These are phyloP conservation scores for Barypeithes pellucidus DNA, from an alignment of 2,888 invertebrate genomes.

Conservation along the genomic window DNA sequence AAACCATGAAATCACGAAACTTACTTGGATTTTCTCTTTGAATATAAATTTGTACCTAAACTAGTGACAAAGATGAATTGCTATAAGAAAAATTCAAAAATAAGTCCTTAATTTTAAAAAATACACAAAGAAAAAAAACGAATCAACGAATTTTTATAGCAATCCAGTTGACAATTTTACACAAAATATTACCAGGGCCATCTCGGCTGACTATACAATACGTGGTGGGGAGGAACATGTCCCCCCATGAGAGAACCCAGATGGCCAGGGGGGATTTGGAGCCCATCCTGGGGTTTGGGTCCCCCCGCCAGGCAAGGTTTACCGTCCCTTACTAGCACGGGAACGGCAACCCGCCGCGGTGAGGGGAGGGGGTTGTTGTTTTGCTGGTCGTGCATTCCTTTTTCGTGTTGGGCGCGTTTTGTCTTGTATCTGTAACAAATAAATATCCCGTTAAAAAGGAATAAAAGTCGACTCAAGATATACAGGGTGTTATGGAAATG, in stretches of 20 bases:
- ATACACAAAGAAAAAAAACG: not conserved
- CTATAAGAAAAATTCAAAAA: conserved; percentile 21
- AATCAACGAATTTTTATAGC: not conserved
- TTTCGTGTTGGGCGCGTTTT: conserved; percentile 97
- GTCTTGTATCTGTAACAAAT: conserved; percentile 86
- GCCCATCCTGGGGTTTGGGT: conserved; percentile 65
- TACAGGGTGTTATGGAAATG: too few species aligned
- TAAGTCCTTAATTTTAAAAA: not conserved
- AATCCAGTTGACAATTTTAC: not conserved
- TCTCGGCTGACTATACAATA: conserved; percentile 71
- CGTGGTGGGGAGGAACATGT: conserved; percentile 65
- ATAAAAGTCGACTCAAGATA: too few species aligned
- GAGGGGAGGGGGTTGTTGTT: conserved; percentile 75
- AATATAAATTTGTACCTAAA: conserved; percentile 21
- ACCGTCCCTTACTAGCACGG: conserved; percentile 94
- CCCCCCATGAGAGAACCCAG: conserved; percentile 65
- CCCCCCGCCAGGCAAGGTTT: conserved; percentile 86
- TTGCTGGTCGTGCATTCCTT: conserved; percentile 80
- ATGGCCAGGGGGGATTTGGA: conserved; percentile 60
- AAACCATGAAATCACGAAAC: not conserved
- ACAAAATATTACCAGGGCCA: conserved; percentile 68
- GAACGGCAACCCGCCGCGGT: conserved; percentile 93
- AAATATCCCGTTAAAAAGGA: not conserved
- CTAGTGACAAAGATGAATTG: not conserved
- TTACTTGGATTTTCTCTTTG: not conserved